Evolutionary conservation across 2,113 vertebrate species (phyloP).

Genomic region (Coptodon rendalli): DNA sequence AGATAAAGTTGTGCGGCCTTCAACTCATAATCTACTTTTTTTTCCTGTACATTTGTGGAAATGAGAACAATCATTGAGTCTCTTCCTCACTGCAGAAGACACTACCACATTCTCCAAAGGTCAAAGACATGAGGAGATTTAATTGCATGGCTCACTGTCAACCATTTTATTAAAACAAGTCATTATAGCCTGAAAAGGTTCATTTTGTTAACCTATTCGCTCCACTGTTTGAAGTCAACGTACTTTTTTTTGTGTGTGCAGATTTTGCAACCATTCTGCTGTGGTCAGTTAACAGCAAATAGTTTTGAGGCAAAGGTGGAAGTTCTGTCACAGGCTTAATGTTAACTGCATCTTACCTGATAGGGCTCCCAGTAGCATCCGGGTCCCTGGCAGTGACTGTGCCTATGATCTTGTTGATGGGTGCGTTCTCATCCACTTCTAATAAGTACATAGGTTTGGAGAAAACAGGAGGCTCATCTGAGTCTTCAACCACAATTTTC

Average conservation of each 20-base stretch:
- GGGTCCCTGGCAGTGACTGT: slow-evolving; percentile 88
- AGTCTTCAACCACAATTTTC: slow-evolving; percentile 87
- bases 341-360: slow-evolving; percentile 77
- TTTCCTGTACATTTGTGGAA: slow-evolving; percentile 2
- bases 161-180: slow-evolving; percentile 46
- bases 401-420: slow-evolving; percentile 86
- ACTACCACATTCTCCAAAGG: slow-evolving; percentile 30
- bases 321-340: background rate
- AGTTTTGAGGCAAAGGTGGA: background rate
- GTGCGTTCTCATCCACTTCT: slow-evolving; percentile 91
- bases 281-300: background rate
- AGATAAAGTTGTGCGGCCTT: slow-evolving; percentile 29
- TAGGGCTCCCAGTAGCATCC: slow-evolving; percentile 78
- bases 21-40: slow-evolving; percentile 6
- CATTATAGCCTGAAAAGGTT: slow-evolving; percentile 35
- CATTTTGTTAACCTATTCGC: slow-evolving; percentile 14
- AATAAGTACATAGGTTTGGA: slow-evolving; percentile 83
- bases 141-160: slow-evolving; percentile 50
- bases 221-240: background rate
- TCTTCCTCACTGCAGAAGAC: background rate
- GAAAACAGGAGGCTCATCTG: slow-evolving; percentile 92
- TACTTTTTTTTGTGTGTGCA: background rate
- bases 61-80: slow-evolving; percentile 18
- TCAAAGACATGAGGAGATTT: slow-evolving; percentile 34
- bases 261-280: background rate